Evolutionary conservation across 1,140 invertebrate species (phyloP), one percentile per base, ranked within the genome.

Genomic region (Eriosoma lanigerum): DNA sequence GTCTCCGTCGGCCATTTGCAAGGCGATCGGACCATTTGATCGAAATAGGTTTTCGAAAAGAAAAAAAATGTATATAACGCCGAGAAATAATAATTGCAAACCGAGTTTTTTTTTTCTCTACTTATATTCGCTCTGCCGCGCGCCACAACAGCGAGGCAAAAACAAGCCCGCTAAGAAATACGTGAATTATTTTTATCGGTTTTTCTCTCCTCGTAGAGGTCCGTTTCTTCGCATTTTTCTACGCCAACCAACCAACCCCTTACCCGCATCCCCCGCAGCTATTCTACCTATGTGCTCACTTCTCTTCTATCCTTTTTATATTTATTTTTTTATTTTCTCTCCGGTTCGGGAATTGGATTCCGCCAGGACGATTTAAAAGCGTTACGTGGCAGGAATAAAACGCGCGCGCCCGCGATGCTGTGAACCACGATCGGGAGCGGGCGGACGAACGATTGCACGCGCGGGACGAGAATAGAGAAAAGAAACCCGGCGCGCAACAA

Each of bases 151-250:
- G 68, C 48, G 68, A n/a, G n/a, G 68, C 17, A 72, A 72, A 52
- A 62, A 78, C 56, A 78, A 78, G 75, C 52, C 56, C 54, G 75
- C 75, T 78, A 78, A 78, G 75, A 78, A 78, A 78, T 46, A 78
- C 75, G 75, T 78, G 75, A 78, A 78, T 78, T 78, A 78, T 78
- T 78, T 78, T 78, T 78, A 78, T 78, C 56, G 75, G 17, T 62
- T 78, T 46, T 78, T 72, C 48, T 50, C 68, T 72, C 48, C 68
- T 72, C 26, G 48, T 72, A 72, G n/a, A n/a, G 48, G 68, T 72
- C 48, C 46, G 68, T 72, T 72, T 72, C 19, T 24, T 50, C 9
- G 29, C 26, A 48, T 50, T 70, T 70, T 46, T 70, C 10, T 70
- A 17, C 32, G 0, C 26, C 8, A 24, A 6, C 13, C 26, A 13